Base-by-base conservation (phyloP, 2,797 vertebrate genomes). In the Threskiornis aethiopicus region DNA sequence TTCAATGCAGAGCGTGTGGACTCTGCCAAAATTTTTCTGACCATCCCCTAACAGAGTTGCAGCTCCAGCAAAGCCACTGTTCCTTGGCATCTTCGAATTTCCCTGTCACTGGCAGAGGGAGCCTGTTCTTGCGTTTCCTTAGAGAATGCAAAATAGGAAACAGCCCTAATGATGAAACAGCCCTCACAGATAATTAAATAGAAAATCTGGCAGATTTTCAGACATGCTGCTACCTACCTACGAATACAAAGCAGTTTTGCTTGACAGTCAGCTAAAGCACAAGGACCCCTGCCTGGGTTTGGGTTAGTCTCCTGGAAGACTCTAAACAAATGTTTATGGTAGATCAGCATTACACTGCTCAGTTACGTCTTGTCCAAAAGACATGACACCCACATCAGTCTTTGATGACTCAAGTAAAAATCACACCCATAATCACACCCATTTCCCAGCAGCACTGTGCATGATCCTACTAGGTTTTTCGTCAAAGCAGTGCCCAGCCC, bases 201-300 rank as follows among this genome's bases (percentile, higher is more conserved):
- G 87, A 87, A 92, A 93, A 83, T 37, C 79, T 93, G 87, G 79
- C 89, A 93, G 91, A 55, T 86, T 92, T 96, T 91, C 93, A 92
- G 83, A 87, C 90, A 83, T 2, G 2, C 72, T 93, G 49, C 84
- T 93, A 94, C 93, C 94, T 97, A 70, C 51, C 84, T 86, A 3
- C 3, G 35, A 97, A 97, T 87, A 92, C 79, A 86, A 95, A 95
- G 92, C 47, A 69, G 35, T 62, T 97, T 69, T 84, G 14, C 65
- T 41, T 91, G 51, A 89, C 76, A 88, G 75, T 42, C 78, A 49
- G 79, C 46, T 84, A 78, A 91, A 51, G 79, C 84, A 84, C 39
- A 0, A 0, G 69, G 76, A 76, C 64, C 72, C 72, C 84, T 72
- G 84, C 84, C 84, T 94, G 84, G 49, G 33, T 71, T 75, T 67